Evolutionary conservation across 2,797 vertebrate genomes (phyloP).

Genomic region (Geotrypetes seraphini): DNA sequence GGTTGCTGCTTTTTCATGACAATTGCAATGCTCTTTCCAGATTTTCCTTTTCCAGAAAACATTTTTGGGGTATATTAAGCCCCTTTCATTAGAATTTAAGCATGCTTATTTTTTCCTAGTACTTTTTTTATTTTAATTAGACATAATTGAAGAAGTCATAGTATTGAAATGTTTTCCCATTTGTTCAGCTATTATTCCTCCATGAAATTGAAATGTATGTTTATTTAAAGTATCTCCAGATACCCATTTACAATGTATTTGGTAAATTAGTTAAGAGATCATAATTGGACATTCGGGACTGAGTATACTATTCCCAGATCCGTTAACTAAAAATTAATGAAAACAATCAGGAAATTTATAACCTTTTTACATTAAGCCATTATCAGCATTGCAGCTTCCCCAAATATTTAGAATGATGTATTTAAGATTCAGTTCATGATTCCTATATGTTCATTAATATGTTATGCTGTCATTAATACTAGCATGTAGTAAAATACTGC

Average conservation of each 20-base stretch:
- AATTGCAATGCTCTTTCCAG: no score
- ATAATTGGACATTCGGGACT: slow-evolving; percentile 48
- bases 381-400: slow-evolving; percentile 17
- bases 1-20: no score
- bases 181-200: slow-evolving; percentile 37
- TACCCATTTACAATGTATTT: slow-evolving; percentile 36
- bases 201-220: slow-evolving; percentile 31
- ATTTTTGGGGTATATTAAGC: no score
- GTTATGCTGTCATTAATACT: no score
- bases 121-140: slow-evolving; percentile 39
- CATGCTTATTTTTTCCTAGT: slow-evolving; percentile 20
- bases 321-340: slow-evolving; percentile 43
- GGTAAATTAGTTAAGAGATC: slow-evolving; percentile 52
- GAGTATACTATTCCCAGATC: slow-evolving; percentile 36
- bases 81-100: slow-evolving; percentile 21
- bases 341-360: slow-evolving; percentile 36
- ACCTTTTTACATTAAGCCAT: slow-evolving; percentile 33
- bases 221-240: slow-evolving; percentile 45
- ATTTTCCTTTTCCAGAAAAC: no score
- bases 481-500: no score
- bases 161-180: slow-evolving; percentile 26
- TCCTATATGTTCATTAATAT: no score
- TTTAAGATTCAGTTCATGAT: slow-evolving; percentile 22
- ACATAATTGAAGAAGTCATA: slow-evolving; percentile 27
- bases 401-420: slow-evolving; percentile 24